phyloP scores from a whole-genome alignment of 2,113 vertebrate species.

The Cyphomyrus discorhynchus region DNA sequence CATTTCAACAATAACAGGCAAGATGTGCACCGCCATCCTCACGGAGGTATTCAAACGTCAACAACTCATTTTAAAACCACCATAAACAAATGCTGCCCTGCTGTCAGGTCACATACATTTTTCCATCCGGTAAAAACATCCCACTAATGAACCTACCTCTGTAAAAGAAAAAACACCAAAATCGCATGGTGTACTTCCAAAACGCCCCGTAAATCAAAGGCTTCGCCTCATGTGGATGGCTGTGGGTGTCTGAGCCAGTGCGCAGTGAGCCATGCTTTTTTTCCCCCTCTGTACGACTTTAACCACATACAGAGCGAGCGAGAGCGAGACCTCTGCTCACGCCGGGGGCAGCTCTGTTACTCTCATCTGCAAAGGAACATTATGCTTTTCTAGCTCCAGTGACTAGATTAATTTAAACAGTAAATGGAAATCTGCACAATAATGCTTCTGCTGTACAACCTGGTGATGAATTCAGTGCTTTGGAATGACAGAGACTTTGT shows the following conservation, averaged over 20 bases:
- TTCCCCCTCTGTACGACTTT: background rate
- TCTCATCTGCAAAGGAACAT: constrained; percentile 7
- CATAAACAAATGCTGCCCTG: background rate
- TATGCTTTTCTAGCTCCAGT: background rate
- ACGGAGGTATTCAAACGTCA: background rate
- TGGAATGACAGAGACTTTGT: background rate
- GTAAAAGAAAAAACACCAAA: background rate
- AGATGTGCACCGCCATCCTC: background rate
- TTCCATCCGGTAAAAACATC: background rate
- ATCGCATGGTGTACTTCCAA: background rate
- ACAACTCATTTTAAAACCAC: background rate
- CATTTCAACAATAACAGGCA: background rate
- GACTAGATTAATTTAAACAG: background rate
- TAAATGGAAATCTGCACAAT: background rate
- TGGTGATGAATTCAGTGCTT: background rate
- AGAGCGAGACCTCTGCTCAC: background rate
- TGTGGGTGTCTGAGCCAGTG: constrained; percentile 23
- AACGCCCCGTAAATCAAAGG: constrained; percentile 12
- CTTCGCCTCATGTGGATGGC: constrained; percentile 5
- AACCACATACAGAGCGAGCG: background rate
- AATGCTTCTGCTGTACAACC: background rate
- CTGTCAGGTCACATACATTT: background rate
- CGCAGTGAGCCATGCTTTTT: background rate
- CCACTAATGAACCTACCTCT: constrained; percentile 13
- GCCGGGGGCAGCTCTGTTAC: constrained; percentile 31